Evolutionary conservation across 2,113 vertebrate species (phyloP).

Genomic region (Chloroceryle aenea): DNA sequence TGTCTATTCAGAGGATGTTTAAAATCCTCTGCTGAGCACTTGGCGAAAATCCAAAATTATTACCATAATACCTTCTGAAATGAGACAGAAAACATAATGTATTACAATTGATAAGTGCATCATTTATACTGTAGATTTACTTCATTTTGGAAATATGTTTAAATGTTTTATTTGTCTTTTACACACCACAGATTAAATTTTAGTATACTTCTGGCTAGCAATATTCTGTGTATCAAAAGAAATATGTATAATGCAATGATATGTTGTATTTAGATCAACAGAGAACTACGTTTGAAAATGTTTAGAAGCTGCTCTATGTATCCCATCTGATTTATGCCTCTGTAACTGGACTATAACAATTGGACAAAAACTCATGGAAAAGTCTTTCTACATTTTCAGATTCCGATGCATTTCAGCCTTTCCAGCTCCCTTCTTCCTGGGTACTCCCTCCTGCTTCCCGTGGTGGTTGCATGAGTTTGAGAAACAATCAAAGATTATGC

Average conservation of each 20-base stretch:
- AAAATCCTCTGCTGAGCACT: conserved; percentile 71
- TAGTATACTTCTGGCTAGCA: neutral
- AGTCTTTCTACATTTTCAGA: neutral
- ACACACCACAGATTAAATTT: neutral
- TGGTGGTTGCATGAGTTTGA: neutral
- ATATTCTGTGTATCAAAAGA: neutral
- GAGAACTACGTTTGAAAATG: neutral
- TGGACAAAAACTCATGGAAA: neutral
- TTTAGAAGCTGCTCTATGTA: neutral
- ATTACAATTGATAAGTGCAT: conserved; percentile 75
- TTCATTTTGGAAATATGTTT: conserved; percentile 71
- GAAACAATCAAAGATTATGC: neutral
- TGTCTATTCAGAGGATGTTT: conserved; percentile 71
- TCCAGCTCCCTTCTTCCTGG: neutral
- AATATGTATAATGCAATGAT: neutral
- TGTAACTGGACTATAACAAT: neutral
- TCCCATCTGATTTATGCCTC: neutral
- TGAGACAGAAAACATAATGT: conserved; percentile 75
- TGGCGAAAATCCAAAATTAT: conserved; percentile 80
- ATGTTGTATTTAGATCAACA: neutral
- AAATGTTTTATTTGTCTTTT: conserved; percentile 54
- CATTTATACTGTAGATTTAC: conserved; percentile 38
- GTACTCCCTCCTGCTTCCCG: accelerated
- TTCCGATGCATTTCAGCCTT: neutral
- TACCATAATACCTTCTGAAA: conserved; percentile 80